These are phyloP conservation scores for Lophius piscatorius DNA, from an alignment of 2,113 vertebrate genomes.

Conservation along the genomic window DNA sequence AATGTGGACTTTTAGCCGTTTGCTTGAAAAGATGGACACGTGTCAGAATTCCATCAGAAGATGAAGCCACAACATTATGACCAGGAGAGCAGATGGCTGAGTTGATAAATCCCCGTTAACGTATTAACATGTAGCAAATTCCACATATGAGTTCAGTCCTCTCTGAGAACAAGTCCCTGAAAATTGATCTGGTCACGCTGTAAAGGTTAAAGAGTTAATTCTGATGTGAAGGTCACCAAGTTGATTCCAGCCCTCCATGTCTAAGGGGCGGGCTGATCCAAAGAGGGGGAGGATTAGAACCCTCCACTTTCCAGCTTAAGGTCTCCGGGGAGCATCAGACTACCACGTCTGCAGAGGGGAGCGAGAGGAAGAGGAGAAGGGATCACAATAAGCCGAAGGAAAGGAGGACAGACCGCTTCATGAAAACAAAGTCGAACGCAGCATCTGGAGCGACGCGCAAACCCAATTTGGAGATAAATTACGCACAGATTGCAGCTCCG, in stretches of 20 bases:
- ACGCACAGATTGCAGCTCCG: conserved; percentile 13
- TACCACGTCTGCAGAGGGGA: conserved; percentile 77
- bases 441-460: conserved; percentile 50
- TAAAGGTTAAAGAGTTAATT: conserved; percentile 3
- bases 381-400: conserved; percentile 45
- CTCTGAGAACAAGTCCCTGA: no score
- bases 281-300: conserved; percentile 50
- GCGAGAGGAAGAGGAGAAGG: conserved; percentile 42
- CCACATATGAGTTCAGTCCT: no score
- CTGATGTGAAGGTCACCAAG: conserved; percentile 59
- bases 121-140: no score
- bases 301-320: conserved; percentile 50
- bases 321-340: conserved; percentile 60
- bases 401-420: conserved; percentile 33
- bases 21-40: no score
- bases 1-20: no score
- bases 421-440: conserved; percentile 43
- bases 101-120: no score
- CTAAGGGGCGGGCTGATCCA: conserved; percentile 54
- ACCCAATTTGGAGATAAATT: conserved; percentile 29
- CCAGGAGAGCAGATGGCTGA: no score
- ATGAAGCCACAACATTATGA: no score
- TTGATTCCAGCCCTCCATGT: conserved; percentile 47
- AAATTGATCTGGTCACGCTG: background rate
- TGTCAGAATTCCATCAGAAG: no score